Evolutionary conservation across 2,797 vertebrate species (phyloP).

Genomic region (Melanotaenia parkinsoni): DNA sequence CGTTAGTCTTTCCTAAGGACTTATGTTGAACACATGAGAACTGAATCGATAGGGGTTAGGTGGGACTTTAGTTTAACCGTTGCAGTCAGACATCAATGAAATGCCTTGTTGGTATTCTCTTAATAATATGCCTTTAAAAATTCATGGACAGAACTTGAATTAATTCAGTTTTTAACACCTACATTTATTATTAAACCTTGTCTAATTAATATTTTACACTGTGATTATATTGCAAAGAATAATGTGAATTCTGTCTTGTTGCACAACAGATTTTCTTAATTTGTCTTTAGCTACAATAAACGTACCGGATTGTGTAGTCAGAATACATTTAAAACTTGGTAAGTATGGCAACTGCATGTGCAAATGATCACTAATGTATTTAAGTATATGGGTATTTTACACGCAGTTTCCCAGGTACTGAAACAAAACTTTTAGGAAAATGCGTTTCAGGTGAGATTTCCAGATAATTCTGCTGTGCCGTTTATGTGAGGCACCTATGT

Average conservation of each 20-base stretch:
- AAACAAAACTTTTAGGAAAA: too few relatives aligned
- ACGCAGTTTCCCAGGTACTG: too few relatives aligned
- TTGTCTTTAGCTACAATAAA: constrained; percentile 50
- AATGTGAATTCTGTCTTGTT: constrained; percentile 60
- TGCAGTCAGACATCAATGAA: constrained; percentile 56
- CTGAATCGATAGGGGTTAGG: constrained; percentile 29
- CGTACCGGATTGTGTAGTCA: background rate
- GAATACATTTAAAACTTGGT: constrained; percentile 10
- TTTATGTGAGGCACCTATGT: too few relatives aligned
- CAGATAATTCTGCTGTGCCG: too few relatives aligned
- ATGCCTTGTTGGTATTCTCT: constrained; percentile 74
- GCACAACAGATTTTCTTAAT: constrained; percentile 59
- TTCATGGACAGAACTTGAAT: constrained; percentile 74
- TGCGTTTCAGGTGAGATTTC: too few relatives aligned
- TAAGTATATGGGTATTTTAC: too few relatives aligned
- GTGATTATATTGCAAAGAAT: constrained; percentile 75
- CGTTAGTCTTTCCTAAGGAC: constrained; percentile 60
- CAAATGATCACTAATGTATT: constrained; percentile 31
- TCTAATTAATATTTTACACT: constrained; percentile 77
- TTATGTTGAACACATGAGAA: constrained; percentile 31
- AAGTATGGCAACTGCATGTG: background rate
- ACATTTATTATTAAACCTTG: constrained; percentile 83
- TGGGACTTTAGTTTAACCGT: constrained; percentile 36
- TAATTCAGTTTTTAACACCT: constrained; percentile 75
- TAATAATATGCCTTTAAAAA: constrained; percentile 76